Base-by-base conservation (phyloP, 2,888 invertebrate species). In the Ormia ochracea region DNA sequence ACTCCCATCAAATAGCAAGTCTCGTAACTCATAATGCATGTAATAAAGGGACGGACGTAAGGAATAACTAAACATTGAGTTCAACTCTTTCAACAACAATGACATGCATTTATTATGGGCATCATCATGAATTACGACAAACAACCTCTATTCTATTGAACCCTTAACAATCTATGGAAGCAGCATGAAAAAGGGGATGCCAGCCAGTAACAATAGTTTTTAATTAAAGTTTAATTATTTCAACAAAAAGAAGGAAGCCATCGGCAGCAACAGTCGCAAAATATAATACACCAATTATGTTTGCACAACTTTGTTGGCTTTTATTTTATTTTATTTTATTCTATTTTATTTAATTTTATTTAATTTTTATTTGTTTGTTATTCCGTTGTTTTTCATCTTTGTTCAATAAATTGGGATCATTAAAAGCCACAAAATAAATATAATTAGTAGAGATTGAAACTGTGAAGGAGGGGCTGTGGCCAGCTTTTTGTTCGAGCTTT, bases 181-280 rank as follows among this genome's bases (percentile, higher is more conserved):
- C 9, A 54, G 10, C 4, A 52, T 21, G 0, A 36, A n/a, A 14
- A 12, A 61, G 12, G 26, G 26, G 26, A 23, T 56, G 36, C 9
- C 58, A 75, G 26, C 59, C 73, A 77, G 69, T 69, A 65, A 81
- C 77, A 80, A 80, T 76, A 81, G 77, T 63, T 77, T 69, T 77
- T 73, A 76, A 76, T 77, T 73, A 81, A 74, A 76, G 74, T 68
- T 65, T 65, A 81, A 81, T 81, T 81, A 73, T 77, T 74, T 52
- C 52, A 54, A 56, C 63, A 63, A 45, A 19, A 21, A 48, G 59
- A 75, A 56, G 59, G 65, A 65, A 61, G 14, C 23, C 4, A 63
- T 21, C 21, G 48, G 45, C 59, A 65, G 10, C 63, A 23, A 63
- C 50, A 65, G 38, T 26, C 36, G 36, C 36, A 36, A 58, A 36